A percentile compares a stretch with the other conserved stretches of the same genome.
phyloP scores from a whole-genome alignment of 2,797 vertebrate genomes.

The Notolabrus celidotus region DNA sequence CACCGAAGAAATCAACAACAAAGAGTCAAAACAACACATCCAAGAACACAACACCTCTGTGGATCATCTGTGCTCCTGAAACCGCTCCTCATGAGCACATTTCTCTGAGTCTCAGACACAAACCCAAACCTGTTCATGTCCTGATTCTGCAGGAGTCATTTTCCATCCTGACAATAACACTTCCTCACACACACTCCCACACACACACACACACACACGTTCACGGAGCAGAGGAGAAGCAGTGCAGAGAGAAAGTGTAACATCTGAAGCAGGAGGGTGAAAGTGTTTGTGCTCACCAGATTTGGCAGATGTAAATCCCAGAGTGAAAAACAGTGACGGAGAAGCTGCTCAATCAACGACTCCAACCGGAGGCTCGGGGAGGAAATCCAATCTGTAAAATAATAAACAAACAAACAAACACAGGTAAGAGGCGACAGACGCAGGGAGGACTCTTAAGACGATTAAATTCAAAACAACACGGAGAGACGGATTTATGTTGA shows the following conservation, averaged over 20 bases:
- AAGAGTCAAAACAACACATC: neutral
- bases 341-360: slow-evolving; percentile 14
- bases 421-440: neutral
- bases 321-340: slow-evolving; percentile 22
- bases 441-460: neutral
- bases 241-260: neutral
- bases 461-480: neutral
- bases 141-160: neutral
- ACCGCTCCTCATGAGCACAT: neutral
- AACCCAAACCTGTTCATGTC: slow-evolving; percentile 6
- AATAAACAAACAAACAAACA: neutral
- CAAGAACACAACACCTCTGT: neutral
- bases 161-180: neutral
- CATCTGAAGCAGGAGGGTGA: neutral
- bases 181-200: slow-evolving; percentile 10
- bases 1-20: slow-evolving; percentile 6
- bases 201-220: slow-evolving; percentile 8
- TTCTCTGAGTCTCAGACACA: neutral
- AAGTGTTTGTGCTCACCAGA: slow-evolving; percentile 56
- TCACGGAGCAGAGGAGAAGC: neutral
- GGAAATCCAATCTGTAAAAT: slow-evolving; percentile 41
- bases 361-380: slow-evolving; percentile 6
- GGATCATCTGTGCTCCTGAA: neutral
- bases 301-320: slow-evolving; percentile 39
- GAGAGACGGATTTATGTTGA: neutral